Conservation (phyloP, 2,113 vertebrate species). For the Copsychus sechellarum region DNA sequence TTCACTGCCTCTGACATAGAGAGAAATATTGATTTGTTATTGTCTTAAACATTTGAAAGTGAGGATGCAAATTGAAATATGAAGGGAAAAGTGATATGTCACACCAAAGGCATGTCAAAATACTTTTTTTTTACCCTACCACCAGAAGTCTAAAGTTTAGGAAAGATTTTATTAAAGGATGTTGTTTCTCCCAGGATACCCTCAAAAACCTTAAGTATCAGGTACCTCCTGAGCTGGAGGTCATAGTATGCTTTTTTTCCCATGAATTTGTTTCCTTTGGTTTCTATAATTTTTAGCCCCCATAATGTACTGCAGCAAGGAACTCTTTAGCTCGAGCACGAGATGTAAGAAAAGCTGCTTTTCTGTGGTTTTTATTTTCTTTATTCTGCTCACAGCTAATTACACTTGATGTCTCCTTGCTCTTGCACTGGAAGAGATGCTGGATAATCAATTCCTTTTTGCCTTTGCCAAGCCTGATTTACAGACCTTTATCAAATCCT, state of each 20-base stretch:
- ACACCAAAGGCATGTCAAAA: not conserved
- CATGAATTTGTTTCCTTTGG: not conserved
- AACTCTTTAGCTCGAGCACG: fast-evolving
- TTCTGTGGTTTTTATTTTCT: not conserved
- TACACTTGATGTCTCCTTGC: not conserved
- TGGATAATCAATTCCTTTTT: conserved; percentile 29
- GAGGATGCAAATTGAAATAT: not conserved
- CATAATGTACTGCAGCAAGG: not conserved
- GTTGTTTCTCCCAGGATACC: not conserved
- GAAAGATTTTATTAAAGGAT: not conserved
- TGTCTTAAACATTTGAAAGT: not conserved
- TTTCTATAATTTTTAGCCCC: not conserved
- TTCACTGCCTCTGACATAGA: not conserved
- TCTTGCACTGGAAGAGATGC: not conserved
- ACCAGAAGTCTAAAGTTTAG: not conserved
- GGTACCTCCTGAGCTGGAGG: not conserved
- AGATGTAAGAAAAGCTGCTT: not conserved
- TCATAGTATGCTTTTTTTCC: not conserved
- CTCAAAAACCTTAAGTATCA: not conserved
- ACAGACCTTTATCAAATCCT: not conserved
- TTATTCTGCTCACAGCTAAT: not conserved
- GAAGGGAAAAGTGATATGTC: not conserved
- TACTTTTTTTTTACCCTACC: not conserved
- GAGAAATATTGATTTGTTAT: not conserved
- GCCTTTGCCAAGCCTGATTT: not conserved